Percentiles rank a stretch among this genome's conserved stretches.
These are phyloP conservation scores for Syngnathus rostellatus DNA, from an alignment of 2,797 vertebrate genomes.

Conservation along the genomic window DNA sequence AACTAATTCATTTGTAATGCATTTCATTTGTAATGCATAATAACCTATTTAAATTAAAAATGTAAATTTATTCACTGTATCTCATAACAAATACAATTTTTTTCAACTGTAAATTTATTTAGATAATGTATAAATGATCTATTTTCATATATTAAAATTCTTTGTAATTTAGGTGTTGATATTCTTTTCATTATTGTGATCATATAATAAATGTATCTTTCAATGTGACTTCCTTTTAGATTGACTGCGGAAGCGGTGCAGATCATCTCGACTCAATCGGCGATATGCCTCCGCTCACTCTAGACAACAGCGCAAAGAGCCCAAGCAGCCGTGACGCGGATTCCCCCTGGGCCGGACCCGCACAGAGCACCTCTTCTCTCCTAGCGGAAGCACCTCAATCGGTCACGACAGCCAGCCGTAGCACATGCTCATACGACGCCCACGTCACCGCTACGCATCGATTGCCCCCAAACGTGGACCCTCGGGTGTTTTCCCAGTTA, in stretches of 20 bases:
- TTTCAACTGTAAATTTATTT: too few relatives aligned
- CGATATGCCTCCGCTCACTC: slow-evolving; percentile 7
- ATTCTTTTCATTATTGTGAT: too few relatives aligned
- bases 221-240: slow-evolving; percentile 27
- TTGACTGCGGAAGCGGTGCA: slow-evolving; percentile 1
- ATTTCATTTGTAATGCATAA: too few relatives aligned
- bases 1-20: too few relatives aligned
- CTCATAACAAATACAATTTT: too few relatives aligned
- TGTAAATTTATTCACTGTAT: too few relatives aligned
- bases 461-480: slow-evolving; percentile 69
- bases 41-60: too few relatives aligned
- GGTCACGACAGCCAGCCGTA: slow-evolving; percentile 13
- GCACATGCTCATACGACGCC: neutral
- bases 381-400: slow-evolving; percentile 2
- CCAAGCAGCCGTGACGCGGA: slow-evolving; percentile 7
- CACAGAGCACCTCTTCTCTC: slow-evolving; percentile 30
- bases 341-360: slow-evolving; percentile 11
- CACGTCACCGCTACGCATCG: neutral
- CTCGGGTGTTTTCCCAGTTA: slow-evolving; percentile 75
- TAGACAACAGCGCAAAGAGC: slow-evolving; percentile 16
- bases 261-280: slow-evolving; percentile 11
- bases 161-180: too few relatives aligned
- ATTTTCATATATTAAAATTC: too few relatives aligned
- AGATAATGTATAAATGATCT: too few relatives aligned
- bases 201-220: neutral